Evolutionary conservation across 2,797 vertebrate genomes (phyloP), one percentile per base, ranked within the genome.

Genomic region (Cyprinella venusta): DNA sequence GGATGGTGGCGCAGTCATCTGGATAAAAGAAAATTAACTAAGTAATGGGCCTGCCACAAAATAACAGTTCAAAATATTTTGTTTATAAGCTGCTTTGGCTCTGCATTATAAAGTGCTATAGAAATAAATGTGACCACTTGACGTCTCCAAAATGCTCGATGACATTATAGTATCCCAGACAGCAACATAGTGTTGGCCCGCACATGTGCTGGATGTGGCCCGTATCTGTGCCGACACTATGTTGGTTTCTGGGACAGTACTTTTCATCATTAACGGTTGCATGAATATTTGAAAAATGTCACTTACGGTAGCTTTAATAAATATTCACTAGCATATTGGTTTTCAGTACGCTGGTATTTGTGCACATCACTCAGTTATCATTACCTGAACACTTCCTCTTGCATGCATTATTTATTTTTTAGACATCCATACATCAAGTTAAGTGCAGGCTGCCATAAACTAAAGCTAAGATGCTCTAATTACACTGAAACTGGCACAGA

Each of bases 1-100:
- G 92, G 40, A 97, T 93, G 2, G 94, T 93, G 8, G 96, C 96
- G 0, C 96, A 97, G 89, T 95, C 95, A 87, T 97, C 96, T 98
- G 93, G 83, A 50, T 8, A 78, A 33, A 33, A 13, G 30, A 16
- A 42, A 80, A 52, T n/a, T 12, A 67, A n/a, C 48, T 15, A 24
- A 65, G 16, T 9, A 38, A 19, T 21, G 18, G 2, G 13, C 24
- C 6, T 16, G 59, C 15, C 61, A 63, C 26, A 7, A 8, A 16
- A 16, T 30, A 15, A 16, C 2, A 61, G 5, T 61, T 26, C 5
- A 5, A 24, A 24, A 59, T 59, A 9, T 56, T 56, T n/a, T 0
- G 8, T 21, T 0, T 54, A 9, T 21, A 54, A 54, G 52, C 19
- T 54, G 52, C 7, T 54, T 54, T 54, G 19, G 21, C 52, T 54